Conservation (phyloP, 2,888 invertebrate species). For the Arrhopalites spinosus region DNA sequence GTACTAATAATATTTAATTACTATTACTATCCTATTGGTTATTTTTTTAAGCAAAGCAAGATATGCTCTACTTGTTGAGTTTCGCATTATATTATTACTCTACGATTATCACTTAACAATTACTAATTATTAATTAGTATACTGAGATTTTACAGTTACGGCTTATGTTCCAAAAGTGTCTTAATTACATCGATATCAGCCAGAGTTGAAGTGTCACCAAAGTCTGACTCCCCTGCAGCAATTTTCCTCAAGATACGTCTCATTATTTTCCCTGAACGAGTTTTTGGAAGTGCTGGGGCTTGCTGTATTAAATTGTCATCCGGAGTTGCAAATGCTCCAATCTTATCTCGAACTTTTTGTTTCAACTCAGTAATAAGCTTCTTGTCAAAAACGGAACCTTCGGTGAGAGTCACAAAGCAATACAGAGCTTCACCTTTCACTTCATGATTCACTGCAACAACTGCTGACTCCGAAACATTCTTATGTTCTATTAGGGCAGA, state of each 20-base stretch:
- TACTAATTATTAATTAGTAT: background rate
- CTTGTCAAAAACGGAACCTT: slow-evolving; percentile 72
- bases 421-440: slow-evolving; percentile 97
- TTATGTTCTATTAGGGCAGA: slow-evolving; percentile 59
- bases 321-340: slow-evolving; percentile 95
- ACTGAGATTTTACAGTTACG: slow-evolving; percentile 57
- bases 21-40: background rate
- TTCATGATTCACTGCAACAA: slow-evolving; percentile 90
- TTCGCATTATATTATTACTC: background rate
- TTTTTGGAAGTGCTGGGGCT: slow-evolving; percentile 94
- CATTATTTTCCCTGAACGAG: slow-evolving; percentile 98
- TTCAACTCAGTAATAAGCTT: slow-evolving; percentile 74
- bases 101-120: background rate
- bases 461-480: slow-evolving; percentile 89
- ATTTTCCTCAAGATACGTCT: slow-evolving; percentile 91
- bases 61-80: background rate
- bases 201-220: slow-evolving; percentile 92
- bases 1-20: background rate
- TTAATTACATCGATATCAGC: slow-evolving; percentile 91
- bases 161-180: slow-evolving; percentile 74
- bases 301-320: slow-evolving; percentile 74
- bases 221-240: slow-evolving; percentile 82
- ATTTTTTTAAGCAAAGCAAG: background rate
- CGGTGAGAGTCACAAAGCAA: slow-evolving; percentile 92
- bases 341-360: slow-evolving; percentile 75